These are phyloP conservation scores for Acanthiza pusilla DNA, from an alignment of 2,797 vertebrate species.

Conservation along the genomic window DNA sequence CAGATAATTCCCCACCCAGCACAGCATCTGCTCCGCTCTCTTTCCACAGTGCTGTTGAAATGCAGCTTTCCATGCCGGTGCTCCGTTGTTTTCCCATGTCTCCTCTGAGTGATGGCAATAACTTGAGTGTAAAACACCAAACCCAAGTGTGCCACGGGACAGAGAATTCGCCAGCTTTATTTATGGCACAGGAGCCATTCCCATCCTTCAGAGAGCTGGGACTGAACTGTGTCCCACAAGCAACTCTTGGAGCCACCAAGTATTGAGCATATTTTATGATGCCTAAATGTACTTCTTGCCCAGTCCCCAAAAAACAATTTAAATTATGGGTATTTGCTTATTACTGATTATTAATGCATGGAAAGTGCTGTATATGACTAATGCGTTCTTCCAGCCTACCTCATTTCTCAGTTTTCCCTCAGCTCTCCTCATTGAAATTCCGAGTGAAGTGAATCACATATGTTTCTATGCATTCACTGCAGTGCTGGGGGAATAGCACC, in stretches of 20 bases:
- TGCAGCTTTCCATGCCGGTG: background rate
- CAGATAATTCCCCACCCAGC: background rate
- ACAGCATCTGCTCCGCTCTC: background rate
- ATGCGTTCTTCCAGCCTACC: conserved; percentile 4
- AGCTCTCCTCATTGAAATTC: conserved; percentile 18
- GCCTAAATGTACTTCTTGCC: background rate
- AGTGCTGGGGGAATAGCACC: conserved; percentile 9
- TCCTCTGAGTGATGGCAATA: background rate
- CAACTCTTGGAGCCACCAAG: background rate
- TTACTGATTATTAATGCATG: conserved; percentile 53
- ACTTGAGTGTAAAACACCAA: background rate
- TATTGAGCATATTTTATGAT: background rate
- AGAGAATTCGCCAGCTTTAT: background rate
- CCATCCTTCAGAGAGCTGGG: background rate
- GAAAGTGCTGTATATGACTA: conserved; percentile 34
- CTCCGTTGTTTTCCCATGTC: rapidly evolving
- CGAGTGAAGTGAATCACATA: background rate
- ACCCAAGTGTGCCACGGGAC: background rate
- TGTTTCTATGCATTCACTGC: background rate
- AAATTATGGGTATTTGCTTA: conserved; percentile 41
- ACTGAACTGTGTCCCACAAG: background rate
- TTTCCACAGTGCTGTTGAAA: background rate
- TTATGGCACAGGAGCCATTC: background rate
- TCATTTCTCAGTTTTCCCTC: conserved; percentile 31
- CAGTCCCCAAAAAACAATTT: background rate